phyloP scores from a whole-genome alignment of 2,888 invertebrate genomes.

The Ephialtes manifestator region DNA sequence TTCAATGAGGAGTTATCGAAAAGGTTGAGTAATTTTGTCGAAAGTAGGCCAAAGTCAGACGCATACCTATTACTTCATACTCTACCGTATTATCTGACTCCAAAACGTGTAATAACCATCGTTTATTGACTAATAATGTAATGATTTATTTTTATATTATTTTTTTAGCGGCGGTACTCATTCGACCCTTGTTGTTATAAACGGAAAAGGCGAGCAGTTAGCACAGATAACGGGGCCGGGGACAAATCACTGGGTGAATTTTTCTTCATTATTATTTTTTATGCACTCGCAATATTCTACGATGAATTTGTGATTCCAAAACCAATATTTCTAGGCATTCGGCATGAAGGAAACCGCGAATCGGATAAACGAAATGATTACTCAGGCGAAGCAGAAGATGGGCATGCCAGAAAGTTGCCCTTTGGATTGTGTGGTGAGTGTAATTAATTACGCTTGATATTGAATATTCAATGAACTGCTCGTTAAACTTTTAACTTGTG shows the following conservation, averaged over 20 bases:
- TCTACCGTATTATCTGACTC: not conserved
- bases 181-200: conserved; percentile 92
- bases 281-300: not conserved
- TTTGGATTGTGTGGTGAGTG: conserved; percentile 90
- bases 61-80: not conserved
- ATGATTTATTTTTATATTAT: conserved; percentile 1
- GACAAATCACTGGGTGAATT: conserved; percentile 92
- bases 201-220: conserved; percentile 90
- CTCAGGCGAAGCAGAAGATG: conserved; percentile 89
- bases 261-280: conserved; percentile 45
- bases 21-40: conserved; percentile 30
- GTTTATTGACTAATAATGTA: not conserved
- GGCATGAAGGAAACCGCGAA: conserved; percentile 93
- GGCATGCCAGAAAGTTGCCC: conserved; percentile 88
- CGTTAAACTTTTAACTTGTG: not conserved
- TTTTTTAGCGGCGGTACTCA: conserved; percentile 93
- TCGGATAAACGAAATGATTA: conserved; percentile 92
- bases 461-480: not conserved
- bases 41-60: conserved; percentile 20
- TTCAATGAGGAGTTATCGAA: conserved; percentile 28
- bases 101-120: conserved; percentile 11
- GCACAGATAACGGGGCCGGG: conserved; percentile 90
- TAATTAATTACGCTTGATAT: conserved; percentile 7
- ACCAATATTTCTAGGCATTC: conserved; percentile 85
- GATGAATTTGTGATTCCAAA: not conserved